These are phyloP conservation scores for Cassiopea andromeda DNA, from an alignment of 30 jellyfish, hydroid and myxozoan species.

Conservation along the genomic window DNA sequence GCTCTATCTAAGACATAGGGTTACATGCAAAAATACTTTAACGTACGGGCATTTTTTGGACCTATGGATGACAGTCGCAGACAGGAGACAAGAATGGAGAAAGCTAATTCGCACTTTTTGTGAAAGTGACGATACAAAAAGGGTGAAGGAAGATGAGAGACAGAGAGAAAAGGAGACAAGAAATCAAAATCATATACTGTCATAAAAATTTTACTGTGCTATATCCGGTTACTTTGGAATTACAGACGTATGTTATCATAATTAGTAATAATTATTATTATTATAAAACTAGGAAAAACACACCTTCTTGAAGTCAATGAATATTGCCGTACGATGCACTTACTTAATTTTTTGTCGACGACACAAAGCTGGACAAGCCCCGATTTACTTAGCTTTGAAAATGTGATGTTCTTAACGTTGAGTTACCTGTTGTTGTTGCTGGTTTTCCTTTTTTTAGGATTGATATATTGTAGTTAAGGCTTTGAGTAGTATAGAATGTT, in stretches of 20 bases:
- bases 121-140: slow-evolving; percentile 5
- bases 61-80: background rate
- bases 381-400: too few species aligned
- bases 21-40: slow-evolving; percentile 13
- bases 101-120: slow-evolving; percentile 19
- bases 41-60: background rate
- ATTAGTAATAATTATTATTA: background rate
- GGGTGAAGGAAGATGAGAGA: slow-evolving; percentile 18
- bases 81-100: slow-evolving; percentile 11
- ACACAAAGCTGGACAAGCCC: too few species aligned
- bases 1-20: slow-evolving; percentile 18
- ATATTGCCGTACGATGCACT: too few species aligned
- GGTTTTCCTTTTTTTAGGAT: too few species aligned
- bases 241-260: background rate
- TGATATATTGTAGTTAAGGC: too few species aligned
- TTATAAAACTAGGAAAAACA: too few species aligned
- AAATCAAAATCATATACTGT: background rate
- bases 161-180: slow-evolving; percentile 38
- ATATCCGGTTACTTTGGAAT: background rate
- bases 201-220: background rate
- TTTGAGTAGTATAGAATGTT: too few species aligned
- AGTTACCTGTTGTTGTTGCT: too few species aligned
- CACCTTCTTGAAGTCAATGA: too few species aligned
- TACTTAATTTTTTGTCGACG: too few species aligned
- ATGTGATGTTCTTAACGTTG: too few species aligned